Percentiles rank a stretch among this genome's conserved stretches.
phyloP scores from a whole-genome alignment of 2,888 invertebrate species.

The Epirrhoe alternata region DNA sequence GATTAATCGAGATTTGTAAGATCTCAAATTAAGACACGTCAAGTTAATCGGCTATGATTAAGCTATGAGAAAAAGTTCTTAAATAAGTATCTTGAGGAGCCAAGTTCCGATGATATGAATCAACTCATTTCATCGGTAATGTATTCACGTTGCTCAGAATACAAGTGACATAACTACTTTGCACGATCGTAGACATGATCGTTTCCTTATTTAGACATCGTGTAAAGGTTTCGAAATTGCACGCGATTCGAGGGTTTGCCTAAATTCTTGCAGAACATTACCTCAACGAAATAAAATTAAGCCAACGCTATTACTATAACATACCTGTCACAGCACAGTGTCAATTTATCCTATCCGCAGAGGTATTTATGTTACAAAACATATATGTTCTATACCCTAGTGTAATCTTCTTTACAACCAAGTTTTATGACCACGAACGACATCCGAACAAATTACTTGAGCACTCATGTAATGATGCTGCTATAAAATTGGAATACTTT shows the following conservation, averaged over 20 bases:
- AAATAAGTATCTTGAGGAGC: conserved; percentile 27
- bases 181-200: conserved; percentile 25
- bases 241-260: conserved; percentile 8
- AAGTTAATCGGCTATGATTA: not conserved
- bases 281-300: not conserved
- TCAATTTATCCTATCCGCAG: not conserved
- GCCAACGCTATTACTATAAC: not conserved
- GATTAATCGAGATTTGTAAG: no score
- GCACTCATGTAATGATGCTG: conserved; percentile 34
- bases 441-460: conserved; percentile 41
- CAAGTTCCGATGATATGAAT: conserved; percentile 31
- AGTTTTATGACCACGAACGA: conserved; percentile 48
- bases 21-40: no score
- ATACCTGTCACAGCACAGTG: not conserved
- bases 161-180: conserved; percentile 39
- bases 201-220: conserved; percentile 26
- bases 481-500: conserved; percentile 30
- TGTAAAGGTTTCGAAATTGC: conserved; percentile 29
- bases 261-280: not conserved
- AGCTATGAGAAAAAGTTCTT: not conserved
- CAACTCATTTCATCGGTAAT: conserved; percentile 26
- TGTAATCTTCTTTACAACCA: conserved; percentile 41
- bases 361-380: conserved; percentile 10
- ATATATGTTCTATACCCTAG: conserved; percentile 21
- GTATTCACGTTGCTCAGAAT: conserved; percentile 35